These are phyloP conservation scores for Aselliscus stoliczkanus DNA, from an alignment of 2,797 vertebrate genomes.

Conservation along the genomic window DNA sequence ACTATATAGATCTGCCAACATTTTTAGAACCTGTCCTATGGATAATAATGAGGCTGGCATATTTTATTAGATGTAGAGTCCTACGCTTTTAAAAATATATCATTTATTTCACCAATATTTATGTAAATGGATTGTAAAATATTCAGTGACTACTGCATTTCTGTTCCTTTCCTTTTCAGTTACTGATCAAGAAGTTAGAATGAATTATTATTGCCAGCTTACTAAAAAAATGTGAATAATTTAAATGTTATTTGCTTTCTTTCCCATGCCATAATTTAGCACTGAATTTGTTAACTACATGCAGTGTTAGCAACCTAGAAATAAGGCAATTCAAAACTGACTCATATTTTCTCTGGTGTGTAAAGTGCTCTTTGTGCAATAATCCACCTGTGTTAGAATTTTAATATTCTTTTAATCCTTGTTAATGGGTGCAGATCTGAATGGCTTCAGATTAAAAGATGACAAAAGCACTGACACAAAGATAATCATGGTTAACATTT, in stretches of 20 bases:
- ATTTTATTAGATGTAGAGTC: constrained; percentile 66
- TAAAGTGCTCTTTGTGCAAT: neutral
- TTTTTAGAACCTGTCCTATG: constrained; percentile 63
- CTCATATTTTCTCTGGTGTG: neutral
- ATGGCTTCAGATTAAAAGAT: neutral
- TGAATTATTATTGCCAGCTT: constrained; percentile 71
- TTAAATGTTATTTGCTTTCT: constrained; percentile 66
- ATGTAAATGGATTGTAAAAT: constrained; percentile 77
- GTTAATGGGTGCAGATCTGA: neutral
- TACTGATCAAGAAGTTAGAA: constrained; percentile 71
- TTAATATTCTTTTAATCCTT: neutral
- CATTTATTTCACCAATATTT: constrained; percentile 73
- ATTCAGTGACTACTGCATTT: constrained; percentile 53
- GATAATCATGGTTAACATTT: neutral
- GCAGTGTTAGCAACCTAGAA: constrained; percentile 30
- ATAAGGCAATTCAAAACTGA: constrained; percentile 21
- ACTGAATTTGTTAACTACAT: constrained; percentile 40
- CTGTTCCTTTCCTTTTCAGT: constrained; percentile 59
- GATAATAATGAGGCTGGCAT: constrained; percentile 67
- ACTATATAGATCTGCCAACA: constrained; percentile 46
- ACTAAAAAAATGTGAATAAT: constrained; percentile 73
- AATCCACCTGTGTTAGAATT: neutral
- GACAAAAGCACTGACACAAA: neutral
- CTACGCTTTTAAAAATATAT: constrained; percentile 53
- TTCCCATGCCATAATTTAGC: constrained; percentile 59